phyloP scores from a whole-genome alignment of 2,888 invertebrate genomes.

The Euzetes globulus region DNA sequence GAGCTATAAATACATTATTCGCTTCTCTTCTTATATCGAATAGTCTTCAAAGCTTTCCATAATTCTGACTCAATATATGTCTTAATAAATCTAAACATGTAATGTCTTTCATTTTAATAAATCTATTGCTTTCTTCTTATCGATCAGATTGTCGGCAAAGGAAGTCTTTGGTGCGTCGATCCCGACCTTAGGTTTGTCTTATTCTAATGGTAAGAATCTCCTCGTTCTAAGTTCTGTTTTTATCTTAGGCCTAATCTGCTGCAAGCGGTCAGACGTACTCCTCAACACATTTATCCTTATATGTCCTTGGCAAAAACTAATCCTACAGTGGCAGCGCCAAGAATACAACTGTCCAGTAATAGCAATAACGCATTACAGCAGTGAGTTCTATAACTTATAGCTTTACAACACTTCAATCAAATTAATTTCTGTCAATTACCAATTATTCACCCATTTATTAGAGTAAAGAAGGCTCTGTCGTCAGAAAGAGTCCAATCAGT shows the following conservation, averaged over 20 bases:
- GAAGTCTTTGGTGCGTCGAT: slow-evolving; percentile 92
- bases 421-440: not conserved
- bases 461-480: not conserved
- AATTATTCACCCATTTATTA: not conserved
- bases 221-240: too few species aligned
- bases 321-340: not conserved
- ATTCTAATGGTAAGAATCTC: slow-evolving; percentile 59
- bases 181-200: slow-evolving; percentile 67
- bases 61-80: not conserved
- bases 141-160: slow-evolving; percentile 79
- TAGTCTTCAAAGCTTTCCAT: not conserved
- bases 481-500: slow-evolving; percentile 14
- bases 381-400: not conserved
- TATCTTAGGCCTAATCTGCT: slow-evolving; percentile 63
- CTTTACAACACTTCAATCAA: not conserved
- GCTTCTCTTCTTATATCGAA: not conserved
- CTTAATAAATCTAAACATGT: not conserved
- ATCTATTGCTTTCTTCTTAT: slow-evolving; percentile 29
- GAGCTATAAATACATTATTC: not conserved
- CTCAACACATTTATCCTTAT: slow-evolving; percentile 34
- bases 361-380: not conserved
- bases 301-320: slow-evolving; percentile 35
- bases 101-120: not conserved
- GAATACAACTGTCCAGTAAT: slow-evolving; percentile 20
- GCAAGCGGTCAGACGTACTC: slow-evolving; percentile 60